Evolutionary conservation across 1,140 invertebrate species (phyloP).

Genomic region (Cheumatopsyche charites): DNA sequence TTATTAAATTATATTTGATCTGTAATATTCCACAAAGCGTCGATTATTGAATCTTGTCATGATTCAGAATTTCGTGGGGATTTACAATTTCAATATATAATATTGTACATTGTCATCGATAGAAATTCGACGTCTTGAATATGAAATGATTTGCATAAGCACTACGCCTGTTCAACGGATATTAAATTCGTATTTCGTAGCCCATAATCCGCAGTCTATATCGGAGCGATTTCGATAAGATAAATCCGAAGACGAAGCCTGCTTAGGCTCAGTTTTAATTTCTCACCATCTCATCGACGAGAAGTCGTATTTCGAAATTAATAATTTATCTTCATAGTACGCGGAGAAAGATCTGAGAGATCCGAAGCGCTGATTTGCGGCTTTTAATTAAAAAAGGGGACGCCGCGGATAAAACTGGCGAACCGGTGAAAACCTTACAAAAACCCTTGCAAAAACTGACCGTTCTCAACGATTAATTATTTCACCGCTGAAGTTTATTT

Average conservation of each 20-base stretch:
- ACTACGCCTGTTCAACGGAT: not conserved
- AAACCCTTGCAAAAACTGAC: not conserved
- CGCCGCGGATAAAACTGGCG: not conserved
- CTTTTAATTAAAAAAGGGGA: slow-evolving; percentile 21
- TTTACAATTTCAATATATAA: too few species aligned
- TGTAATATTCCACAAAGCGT: too few species aligned
- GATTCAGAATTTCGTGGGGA: too few species aligned
- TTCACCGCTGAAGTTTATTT: too few species aligned
- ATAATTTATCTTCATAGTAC: slow-evolving; percentile 10
- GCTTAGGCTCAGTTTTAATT: slow-evolving; percentile 1
- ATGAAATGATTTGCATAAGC: too few species aligned
- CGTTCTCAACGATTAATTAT: too few species aligned
- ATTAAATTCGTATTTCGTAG: slow-evolving; percentile 1
- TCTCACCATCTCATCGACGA: not conserved
- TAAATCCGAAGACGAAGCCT: not conserved
- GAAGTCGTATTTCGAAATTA: slow-evolving; percentile 14
- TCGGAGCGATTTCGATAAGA: not conserved
- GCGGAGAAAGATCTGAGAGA: not conserved
- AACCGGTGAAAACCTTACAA: too few species aligned
- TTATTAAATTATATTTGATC: too few species aligned
- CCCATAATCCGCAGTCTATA: not conserved
- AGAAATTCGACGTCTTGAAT: too few species aligned
- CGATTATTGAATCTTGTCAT: too few species aligned
- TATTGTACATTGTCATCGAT: too few species aligned
- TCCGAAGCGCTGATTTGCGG: slow-evolving; percentile 12